phyloP scores from a whole-genome alignment of 1,140 invertebrate species.

The fruit fly (Drosophila melanogaster) region Release_6_plus_ISO1_MT NC_004354.4:9001501-9002000 shows the following conservation, averaged over 20 bases:
- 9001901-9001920: conserved; percentile 92
- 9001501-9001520: conserved; percentile 71
- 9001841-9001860: conserved; percentile 44
- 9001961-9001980: conserved; percentile 88
- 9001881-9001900: conserved; percentile 91
- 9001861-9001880: conserved; percentile 89
- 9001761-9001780: conserved; percentile 85
- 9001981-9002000: conserved; percentile 87
- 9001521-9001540: conserved; percentile 85
- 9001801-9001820: conserved; percentile 67
- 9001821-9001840: conserved; percentile 16
- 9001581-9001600: conserved; percentile 47
- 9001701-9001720: conserved; percentile 88
- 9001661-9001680: conserved; percentile 91
- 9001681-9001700: conserved; percentile 89
- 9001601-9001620: conserved; percentile 64
- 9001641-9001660: conserved; percentile 86
- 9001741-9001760: conserved; percentile 74
- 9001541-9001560: conserved; percentile 30
- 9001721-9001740: conserved; percentile 86
- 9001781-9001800: conserved; percentile 81
- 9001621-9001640: conserved; percentile 65
- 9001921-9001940: conserved; percentile 93
- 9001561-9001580: conserved; percentile 18
- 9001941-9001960: conserved; percentile 88